Conservation (phyloP, 2,797 vertebrate genomes). For the Notolepis coatsorum region DNA sequence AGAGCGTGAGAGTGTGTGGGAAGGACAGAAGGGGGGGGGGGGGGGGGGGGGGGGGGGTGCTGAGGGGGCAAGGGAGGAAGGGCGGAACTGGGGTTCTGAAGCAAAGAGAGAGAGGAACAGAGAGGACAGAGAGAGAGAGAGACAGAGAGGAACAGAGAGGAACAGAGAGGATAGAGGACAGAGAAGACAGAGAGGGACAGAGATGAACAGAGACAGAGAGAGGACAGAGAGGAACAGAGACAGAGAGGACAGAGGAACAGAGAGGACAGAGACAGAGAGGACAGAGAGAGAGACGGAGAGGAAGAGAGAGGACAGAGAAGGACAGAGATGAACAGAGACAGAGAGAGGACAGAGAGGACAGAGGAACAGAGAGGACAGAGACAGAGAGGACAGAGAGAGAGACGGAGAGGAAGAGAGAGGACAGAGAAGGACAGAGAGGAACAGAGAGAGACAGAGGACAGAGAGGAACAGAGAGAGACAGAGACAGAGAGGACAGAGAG, state of each 20-base stretch:
- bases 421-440: too few species aligned
- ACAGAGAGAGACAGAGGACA: too few species aligned
- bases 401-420: slow-evolving; percentile 16
- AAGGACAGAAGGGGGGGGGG: slow-evolving; percentile 29
- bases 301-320: neutral
- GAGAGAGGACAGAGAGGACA: too few species aligned
- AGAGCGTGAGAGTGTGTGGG: neutral
- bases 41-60: slow-evolving; percentile 53
- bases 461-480: slow-evolving; percentile 35
- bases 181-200: slow-evolving; percentile 49
- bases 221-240: slow-evolving; percentile 21
- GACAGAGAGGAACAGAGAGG: slow-evolving; percentile 30
- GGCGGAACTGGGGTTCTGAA: slow-evolving; percentile 35
- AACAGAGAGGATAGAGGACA: too few species aligned
- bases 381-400: slow-evolving; percentile 50
- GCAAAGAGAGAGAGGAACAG: neutral
- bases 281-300: slow-evolving; percentile 60
- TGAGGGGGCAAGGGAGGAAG: slow-evolving; percentile 57
- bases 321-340: slow-evolving; percentile 30
- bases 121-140: neutral
- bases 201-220: slow-evolving; percentile 68
- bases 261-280: slow-evolving; percentile 36
- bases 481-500: slow-evolving; percentile 37
- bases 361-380: slow-evolving; percentile 49
- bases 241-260: too few species aligned